A percentile compares a stretch with the other conserved stretches of the same genome.
Conservation (phyloP, 2,888 invertebrate genomes). For the Xylota segnis region DNA sequence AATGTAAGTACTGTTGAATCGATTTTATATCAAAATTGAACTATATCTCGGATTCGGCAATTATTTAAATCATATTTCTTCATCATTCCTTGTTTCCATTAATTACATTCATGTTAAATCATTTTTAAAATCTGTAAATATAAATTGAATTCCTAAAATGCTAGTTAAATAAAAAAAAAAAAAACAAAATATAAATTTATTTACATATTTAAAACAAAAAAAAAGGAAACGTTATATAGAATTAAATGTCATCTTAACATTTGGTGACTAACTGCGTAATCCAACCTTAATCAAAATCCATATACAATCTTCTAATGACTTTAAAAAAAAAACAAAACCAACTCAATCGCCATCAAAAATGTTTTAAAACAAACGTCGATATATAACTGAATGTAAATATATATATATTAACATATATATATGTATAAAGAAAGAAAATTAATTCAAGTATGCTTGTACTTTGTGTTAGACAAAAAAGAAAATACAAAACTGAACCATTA, state of each 20-base stretch:
- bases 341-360: constrained; percentile 31
- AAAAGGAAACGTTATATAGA: constrained; percentile 17
- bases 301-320: constrained; percentile 60
- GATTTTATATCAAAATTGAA: too few relatives aligned
- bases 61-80: too few relatives aligned
- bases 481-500: constrained; percentile 19
- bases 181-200: background rate
- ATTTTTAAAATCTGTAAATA: constrained; percentile 10
- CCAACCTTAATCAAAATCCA: constrained; percentile 44
- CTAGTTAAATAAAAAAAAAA: constrained; percentile 15
- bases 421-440: background rate
- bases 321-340: constrained; percentile 22
- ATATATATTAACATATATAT: background rate
- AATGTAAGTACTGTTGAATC: too few relatives aligned
- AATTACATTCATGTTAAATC: background rate
- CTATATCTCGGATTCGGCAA: too few relatives aligned
- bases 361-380: constrained; percentile 6
- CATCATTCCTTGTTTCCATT: background rate
- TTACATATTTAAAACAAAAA: background rate
- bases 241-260: constrained; percentile 1
- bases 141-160: constrained; percentile 12
- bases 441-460: constrained; percentile 52
- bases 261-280: constrained; percentile 19
- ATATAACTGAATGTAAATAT: constrained; percentile 43
- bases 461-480: constrained; percentile 34